Percentiles rank a stretch among this genome's conserved stretches.
Conservation (phyloP, 2,113 vertebrate species). For the Cnemophilus loriae region DNA sequence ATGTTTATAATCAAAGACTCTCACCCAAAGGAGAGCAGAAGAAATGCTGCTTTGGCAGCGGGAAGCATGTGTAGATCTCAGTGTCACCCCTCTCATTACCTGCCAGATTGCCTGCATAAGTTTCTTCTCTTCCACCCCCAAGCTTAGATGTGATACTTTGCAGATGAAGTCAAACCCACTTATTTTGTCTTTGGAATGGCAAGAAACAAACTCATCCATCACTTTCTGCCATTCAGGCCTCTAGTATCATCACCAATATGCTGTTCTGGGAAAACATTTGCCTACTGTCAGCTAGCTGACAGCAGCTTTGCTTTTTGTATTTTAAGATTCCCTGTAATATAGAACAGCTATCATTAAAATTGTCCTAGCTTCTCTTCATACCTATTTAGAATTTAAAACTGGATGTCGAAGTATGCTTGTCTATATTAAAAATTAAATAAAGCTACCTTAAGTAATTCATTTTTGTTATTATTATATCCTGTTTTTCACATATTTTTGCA, state of each 20-base stretch:
- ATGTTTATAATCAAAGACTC: background rate
- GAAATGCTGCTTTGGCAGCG: background rate
- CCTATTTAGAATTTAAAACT: background rate
- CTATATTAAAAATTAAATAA: background rate
- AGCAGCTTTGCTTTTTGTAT: background rate
- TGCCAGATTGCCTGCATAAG: background rate
- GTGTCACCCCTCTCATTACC: background rate
- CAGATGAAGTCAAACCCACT: background rate
- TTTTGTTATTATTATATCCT: background rate
- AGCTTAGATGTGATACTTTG: background rate
- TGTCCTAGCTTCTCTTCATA: background rate
- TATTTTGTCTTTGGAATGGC: background rate
- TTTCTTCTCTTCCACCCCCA: background rate
- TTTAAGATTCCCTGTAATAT: background rate
- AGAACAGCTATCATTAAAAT: background rate
- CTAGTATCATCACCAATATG: background rate
- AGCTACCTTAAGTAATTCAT: background rate
- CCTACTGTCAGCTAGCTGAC: background rate
- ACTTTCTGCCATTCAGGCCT: background rate
- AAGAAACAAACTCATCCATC: background rate
- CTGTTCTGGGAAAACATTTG: background rate
- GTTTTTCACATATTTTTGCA: background rate
- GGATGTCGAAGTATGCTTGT: background rate
- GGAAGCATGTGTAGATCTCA: background rate
- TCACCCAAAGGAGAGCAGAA: background rate